These are phyloP conservation scores for Psophia crepitans DNA, from an alignment of 2,113 vertebrate species.

Conservation along the genomic window DNA sequence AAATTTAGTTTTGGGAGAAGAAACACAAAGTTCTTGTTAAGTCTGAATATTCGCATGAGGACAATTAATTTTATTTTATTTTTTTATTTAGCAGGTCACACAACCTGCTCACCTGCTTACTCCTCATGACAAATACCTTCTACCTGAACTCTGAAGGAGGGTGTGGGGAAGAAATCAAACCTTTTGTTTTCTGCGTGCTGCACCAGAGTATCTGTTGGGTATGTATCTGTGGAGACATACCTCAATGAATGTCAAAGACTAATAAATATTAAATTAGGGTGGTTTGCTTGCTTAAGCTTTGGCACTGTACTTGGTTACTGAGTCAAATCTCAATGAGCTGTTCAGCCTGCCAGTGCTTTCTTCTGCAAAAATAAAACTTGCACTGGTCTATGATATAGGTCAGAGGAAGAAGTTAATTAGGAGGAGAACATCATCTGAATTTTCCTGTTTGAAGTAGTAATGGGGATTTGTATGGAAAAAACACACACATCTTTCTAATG, in stretches of 20 bases:
- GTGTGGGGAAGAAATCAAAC: not conserved
- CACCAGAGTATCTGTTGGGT: not conserved
- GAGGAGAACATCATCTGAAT: not conserved
- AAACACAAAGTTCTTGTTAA: not conserved
- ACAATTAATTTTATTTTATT: not conserved
- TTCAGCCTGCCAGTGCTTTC: not conserved
- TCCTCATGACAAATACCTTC: not conserved
- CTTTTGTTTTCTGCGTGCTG: not conserved
- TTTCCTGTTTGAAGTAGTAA: not conserved
- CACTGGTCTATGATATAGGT: not conserved
- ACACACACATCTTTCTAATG: fast-evolving
- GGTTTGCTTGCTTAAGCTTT: constrained; percentile 12
- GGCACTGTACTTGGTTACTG: not conserved
- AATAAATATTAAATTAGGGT: constrained; percentile 24
- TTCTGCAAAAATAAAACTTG: not conserved
- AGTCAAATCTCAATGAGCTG: not conserved
- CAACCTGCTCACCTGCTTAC: not conserved
- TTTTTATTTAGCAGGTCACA: not conserved
- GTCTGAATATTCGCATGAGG: not conserved
- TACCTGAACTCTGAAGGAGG: not conserved
- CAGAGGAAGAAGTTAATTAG: not conserved
- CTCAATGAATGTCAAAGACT: not conserved
- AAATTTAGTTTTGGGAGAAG: not conserved
- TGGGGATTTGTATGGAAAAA: not conserved
- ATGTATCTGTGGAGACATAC: not conserved